Evolutionary conservation across 2,797 vertebrate genomes (phyloP).

Genomic region (Acestrorhynchus altus): DNA sequence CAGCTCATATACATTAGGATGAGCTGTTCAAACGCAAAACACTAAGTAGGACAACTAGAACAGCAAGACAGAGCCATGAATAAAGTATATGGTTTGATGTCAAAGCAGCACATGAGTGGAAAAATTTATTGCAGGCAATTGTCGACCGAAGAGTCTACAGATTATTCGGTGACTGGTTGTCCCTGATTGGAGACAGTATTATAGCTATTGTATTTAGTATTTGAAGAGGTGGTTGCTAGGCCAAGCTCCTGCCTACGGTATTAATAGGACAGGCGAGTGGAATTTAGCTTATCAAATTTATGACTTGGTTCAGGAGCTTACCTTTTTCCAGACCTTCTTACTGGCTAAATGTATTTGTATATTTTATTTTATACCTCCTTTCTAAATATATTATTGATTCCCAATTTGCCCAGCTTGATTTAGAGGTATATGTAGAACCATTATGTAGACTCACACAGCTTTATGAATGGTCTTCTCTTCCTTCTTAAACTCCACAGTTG

Average conservation of each 20-base stretch:
- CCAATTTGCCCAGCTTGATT: background rate
- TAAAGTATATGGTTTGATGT: no score
- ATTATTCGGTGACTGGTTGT: background rate
- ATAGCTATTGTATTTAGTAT: background rate
- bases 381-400: background rate
- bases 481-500: background rate
- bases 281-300: conserved; percentile 4
- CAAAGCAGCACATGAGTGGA: no score
- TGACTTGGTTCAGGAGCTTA: background rate
- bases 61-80: no score
- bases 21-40: no score
- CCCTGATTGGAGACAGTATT: background rate
- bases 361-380: background rate
- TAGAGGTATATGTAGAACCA: background rate
- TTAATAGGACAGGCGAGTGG: background rate
- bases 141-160: no score
- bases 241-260: background rate
- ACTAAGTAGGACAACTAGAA: no score
- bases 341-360: background rate
- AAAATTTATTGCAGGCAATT: no score
- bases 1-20: no score
- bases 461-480: background rate
- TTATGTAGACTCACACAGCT: background rate
- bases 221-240: background rate
- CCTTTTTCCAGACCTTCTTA: background rate